phyloP scores from a whole-genome alignment of 2,888 invertebrate species.

The Atherix ibis region DNA sequence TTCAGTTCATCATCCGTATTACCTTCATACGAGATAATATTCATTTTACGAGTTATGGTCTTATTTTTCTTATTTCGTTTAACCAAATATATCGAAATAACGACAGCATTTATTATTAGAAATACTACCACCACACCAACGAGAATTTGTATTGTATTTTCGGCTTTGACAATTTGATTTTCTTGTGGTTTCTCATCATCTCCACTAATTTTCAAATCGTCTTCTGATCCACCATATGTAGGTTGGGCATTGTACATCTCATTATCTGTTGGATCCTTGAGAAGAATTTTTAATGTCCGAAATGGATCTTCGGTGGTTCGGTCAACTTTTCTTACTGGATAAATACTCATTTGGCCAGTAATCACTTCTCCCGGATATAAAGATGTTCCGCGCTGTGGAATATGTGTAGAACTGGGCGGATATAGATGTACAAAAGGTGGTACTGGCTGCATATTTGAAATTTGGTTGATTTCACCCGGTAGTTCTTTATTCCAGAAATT shows the following conservation, averaged over 20 bases:
- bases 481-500: constrained; percentile 73
- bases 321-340: not conserved
- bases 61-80: constrained; percentile 7
- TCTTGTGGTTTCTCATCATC: constrained; percentile 13
- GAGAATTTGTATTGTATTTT: constrained; percentile 45
- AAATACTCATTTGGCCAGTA: constrained; percentile 27
- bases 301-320: constrained; percentile 21
- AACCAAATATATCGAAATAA: constrained; percentile 26
- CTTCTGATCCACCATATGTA: constrained; percentile 19
- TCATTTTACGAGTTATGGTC: constrained; percentile 16
- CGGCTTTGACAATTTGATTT: constrained; percentile 38
- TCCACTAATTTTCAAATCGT: constrained; percentile 8
- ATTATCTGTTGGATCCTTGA: constrained; percentile 22
- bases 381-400: constrained; percentile 20
- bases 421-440: constrained; percentile 10
- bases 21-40: constrained; percentile 28
- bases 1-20: constrained; percentile 31
- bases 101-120: constrained; percentile 48
- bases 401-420: constrained; percentile 14
- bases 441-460: constrained; percentile 19
- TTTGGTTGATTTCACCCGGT: constrained; percentile 50
- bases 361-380: constrained; percentile 21
- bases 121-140: constrained; percentile 53
- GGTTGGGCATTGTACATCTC: constrained; percentile 32
- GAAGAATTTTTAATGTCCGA: constrained; percentile 23